Base-by-base conservation (phyloP, 2,888 invertebrate species). In the Bembecia ichneumoniformis region DNA sequence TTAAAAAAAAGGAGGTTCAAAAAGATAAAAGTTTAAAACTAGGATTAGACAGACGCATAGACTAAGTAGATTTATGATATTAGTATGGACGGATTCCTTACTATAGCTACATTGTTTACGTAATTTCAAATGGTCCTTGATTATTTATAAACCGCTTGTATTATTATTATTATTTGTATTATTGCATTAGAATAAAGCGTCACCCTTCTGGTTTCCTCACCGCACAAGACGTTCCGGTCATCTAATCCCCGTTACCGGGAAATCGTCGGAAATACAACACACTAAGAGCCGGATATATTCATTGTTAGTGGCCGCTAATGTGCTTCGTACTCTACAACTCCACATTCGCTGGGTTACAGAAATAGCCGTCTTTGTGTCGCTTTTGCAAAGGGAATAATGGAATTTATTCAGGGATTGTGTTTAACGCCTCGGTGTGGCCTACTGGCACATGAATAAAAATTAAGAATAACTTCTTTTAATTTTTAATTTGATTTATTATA, bases 311-410 rank as follows among this genome's bases (percentile, higher is more conserved):
- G 55, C 70, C 60, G 59, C 73, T 77, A 78, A 78, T 76, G 77
- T 71, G 68, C 68, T 82, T 81, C 81, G 82, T 82, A 78, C 77
- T 64, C 71, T 71, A 73, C 70, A 77, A 78, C 77, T 64, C 71
- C 71, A 73, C 70, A 77, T 81, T 79, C 78, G 68, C 61, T 63
- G 58, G 58, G 59, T 60, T 59, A 68, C 72, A 71, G 71, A 76
- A 74, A 74, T 73, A 73, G 62, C 61, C 53, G 63, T 62, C 65
- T 75, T 77, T 77, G 76, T 77, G 14, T 40, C 28, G 28, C 28
- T 2, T 40, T 40, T 40, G 40, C 40, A 40, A 13, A 40, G 7
- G 40, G 40, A 40, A 40, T 40, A 13, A 13, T 40, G 13, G 40
- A 13, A 40, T 14, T n/a, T 40, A 40, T 40, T 40, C n/a, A 40